These are phyloP conservation scores for Papilio machaon DNA, from an alignment of 1,140 invertebrate species.

Conservation along the genomic window DNA sequence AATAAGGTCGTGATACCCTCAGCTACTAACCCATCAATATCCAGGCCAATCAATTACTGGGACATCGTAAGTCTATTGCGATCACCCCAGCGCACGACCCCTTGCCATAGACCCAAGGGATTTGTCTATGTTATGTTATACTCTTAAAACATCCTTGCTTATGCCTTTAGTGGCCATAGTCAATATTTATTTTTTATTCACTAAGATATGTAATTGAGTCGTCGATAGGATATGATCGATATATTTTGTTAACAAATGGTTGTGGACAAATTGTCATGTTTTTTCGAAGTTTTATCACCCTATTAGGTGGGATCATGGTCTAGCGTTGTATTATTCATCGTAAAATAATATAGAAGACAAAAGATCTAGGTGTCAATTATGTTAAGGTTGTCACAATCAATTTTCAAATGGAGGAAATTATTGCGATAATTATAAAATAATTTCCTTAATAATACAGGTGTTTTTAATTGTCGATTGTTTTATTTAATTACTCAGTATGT, in stretches of 20 bases:
- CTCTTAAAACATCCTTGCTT: constrained; percentile 32
- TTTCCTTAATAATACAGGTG: not conserved
- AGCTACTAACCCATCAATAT: constrained; percentile 34
- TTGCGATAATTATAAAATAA: not conserved
- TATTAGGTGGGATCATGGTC: too few species aligned
- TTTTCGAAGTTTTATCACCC: too few species aligned
- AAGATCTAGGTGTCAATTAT: too few species aligned
- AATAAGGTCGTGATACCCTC: constrained; percentile 31
- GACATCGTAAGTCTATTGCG: constrained; percentile 33
- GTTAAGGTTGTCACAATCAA: too few species aligned
- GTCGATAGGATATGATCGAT: not conserved
- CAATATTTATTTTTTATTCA: constrained; percentile 25
- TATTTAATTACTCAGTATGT: not conserved
- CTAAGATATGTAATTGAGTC: constrained; percentile 8
- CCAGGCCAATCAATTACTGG: constrained; percentile 37
- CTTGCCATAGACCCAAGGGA: constrained; percentile 27
- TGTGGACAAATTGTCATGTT: too few species aligned
- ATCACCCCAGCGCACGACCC: constrained; percentile 28
- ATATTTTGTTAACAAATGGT: not conserved
- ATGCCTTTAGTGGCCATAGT: constrained; percentile 19
- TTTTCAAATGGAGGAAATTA: not conserved
- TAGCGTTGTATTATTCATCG: too few species aligned
- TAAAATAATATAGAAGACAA: too few species aligned
- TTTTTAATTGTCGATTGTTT: not conserved
- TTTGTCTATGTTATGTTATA: constrained; percentile 38